Evolutionary conservation across 2,113 vertebrate species (phyloP).

Genomic region (Ellobius talpinus): DNA sequence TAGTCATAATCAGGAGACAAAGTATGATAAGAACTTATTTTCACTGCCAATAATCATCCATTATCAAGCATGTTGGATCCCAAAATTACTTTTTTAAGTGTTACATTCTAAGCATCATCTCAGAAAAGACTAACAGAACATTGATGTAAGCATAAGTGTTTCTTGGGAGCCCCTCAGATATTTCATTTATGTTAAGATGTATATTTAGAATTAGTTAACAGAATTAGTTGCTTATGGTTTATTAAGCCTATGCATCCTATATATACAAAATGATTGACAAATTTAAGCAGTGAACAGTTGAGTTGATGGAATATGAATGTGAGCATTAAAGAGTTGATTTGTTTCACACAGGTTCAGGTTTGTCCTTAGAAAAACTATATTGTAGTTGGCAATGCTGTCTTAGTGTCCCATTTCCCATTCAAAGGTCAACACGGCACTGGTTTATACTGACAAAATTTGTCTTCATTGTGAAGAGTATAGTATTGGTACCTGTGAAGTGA

Average conservation of each 20-base stretch:
- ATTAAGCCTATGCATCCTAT: not conserved
- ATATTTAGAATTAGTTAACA: not conserved
- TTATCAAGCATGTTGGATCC: constrained; percentile 45
- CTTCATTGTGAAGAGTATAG: not conserved
- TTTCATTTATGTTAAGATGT: not conserved
- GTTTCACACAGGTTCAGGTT: not conserved
- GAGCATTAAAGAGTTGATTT: not conserved
- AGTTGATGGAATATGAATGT: not conserved
- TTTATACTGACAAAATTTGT: not conserved
- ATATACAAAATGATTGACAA: not conserved
- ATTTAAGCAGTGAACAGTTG: not conserved
- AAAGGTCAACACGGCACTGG: not conserved
- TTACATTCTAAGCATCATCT: constrained; percentile 65
- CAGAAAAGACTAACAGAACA: constrained; percentile 41
- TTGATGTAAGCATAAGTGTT: not conserved
- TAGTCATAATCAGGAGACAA: constrained; percentile 54
- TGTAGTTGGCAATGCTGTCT: not conserved
- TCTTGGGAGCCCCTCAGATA: not conserved
- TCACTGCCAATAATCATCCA: constrained; percentile 16
- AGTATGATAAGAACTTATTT: constrained; percentile 67
- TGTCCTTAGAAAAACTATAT: not conserved
- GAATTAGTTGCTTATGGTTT: not conserved
- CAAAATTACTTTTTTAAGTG: constrained; percentile 41
- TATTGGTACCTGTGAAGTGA: not conserved
- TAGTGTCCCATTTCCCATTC: not conserved